These are phyloP conservation scores for Hyphantria cunea DNA, from an alignment of 1,140 invertebrate genomes.

Conservation along the genomic window DNA sequence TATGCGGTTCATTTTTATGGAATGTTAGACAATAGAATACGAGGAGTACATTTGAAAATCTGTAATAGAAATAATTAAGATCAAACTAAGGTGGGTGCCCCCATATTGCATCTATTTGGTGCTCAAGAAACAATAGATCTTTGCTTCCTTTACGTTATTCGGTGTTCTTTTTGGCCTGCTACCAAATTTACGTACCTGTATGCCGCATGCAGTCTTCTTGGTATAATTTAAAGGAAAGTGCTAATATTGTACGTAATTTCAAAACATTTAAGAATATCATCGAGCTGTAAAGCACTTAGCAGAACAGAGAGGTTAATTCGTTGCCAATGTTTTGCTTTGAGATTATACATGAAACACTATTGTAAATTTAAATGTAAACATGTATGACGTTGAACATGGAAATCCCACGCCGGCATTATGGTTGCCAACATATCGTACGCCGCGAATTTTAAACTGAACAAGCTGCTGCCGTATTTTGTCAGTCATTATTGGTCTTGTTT, in stretches of 20 bases:
- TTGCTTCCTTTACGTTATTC: slow-evolving; percentile 15
- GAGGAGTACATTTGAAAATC: too few species aligned
- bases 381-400: slow-evolving; percentile 36
- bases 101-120: slow-evolving; percentile 21
- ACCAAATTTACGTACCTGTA: slow-evolving; percentile 45
- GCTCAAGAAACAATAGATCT: slow-evolving; percentile 34
- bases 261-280: slow-evolving; percentile 41
- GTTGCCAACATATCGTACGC: slow-evolving; percentile 54
- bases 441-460: slow-evolving; percentile 20
- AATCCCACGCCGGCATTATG: slow-evolving; percentile 41
- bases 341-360: slow-evolving; percentile 37
- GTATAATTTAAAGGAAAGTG: slow-evolving; percentile 50
- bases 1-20: too few species aligned
- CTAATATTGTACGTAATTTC: slow-evolving; percentile 27
- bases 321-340: slow-evolving; percentile 35
- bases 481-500: slow-evolving; percentile 35
- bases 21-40: too few species aligned
- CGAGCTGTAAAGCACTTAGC: slow-evolving; percentile 20
- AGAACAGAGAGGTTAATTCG: slow-evolving; percentile 24
- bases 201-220: slow-evolving; percentile 42
- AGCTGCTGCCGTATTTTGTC: slow-evolving; percentile 34
- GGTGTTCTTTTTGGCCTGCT: slow-evolving; percentile 51
- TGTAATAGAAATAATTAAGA: too few species aligned
- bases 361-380: slow-evolving; percentile 47
- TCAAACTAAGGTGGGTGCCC: too few species aligned